Evolutionary conservation across 2,797 vertebrate genomes (phyloP).

Genomic region (Takifugu rubripes): DNA sequence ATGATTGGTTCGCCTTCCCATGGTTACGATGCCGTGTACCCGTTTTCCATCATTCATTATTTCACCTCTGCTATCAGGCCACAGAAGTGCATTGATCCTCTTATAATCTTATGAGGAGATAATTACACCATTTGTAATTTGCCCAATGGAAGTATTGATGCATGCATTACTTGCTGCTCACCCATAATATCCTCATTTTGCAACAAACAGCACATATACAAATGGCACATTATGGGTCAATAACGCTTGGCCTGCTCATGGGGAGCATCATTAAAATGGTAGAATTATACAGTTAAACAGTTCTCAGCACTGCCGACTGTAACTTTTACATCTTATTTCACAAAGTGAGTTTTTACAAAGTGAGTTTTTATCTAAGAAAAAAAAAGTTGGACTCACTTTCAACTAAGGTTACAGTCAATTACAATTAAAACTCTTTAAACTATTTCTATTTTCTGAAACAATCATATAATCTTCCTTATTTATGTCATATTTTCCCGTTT

Average conservation of each 20-base stretch:
- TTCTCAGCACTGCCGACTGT: slow-evolving; percentile 41
- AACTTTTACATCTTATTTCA: slow-evolving; percentile 23
- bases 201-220: slow-evolving; percentile 57
- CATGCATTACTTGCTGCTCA: slow-evolving; percentile 42
- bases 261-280: slow-evolving; percentile 61
- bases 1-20: background rate
- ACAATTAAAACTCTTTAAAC: too few species aligned
- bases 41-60: slow-evolving; percentile 52
- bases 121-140: slow-evolving; percentile 73
- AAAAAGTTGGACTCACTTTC: too few species aligned
- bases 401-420: too few species aligned
- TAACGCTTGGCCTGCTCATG: slow-evolving; percentile 40
- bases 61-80: slow-evolving; percentile 53
- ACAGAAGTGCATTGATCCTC: slow-evolving; percentile 65
- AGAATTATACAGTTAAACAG: slow-evolving; percentile 54
- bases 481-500: background rate
- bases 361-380: too few species aligned
- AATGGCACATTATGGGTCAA: slow-evolving; percentile 40
- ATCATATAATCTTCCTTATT: background rate
- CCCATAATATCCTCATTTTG: slow-evolving; percentile 63
- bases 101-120: slow-evolving; percentile 71
- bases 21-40: background rate
- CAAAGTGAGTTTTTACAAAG: too few species aligned
- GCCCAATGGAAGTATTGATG: slow-evolving; percentile 58
- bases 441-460: background rate